phyloP scores from a whole-genome alignment of 2,797 vertebrate species.

The Gouania willdenowi region DNA sequence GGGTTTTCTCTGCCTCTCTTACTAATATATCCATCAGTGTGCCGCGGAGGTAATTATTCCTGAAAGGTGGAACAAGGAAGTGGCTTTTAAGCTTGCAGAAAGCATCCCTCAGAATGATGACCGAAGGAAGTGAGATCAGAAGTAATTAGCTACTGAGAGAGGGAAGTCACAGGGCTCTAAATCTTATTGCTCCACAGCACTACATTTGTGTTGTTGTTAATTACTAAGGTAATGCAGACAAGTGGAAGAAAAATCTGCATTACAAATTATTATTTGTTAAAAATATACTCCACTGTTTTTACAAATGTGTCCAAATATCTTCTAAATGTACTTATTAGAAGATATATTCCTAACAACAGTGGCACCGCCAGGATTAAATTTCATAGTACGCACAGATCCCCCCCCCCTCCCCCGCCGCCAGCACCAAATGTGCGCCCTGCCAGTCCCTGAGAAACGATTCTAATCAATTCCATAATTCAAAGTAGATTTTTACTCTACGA shows the following conservation, averaged over 20 bases:
- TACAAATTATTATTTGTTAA: background rate
- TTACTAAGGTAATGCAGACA: slow-evolving; percentile 38
- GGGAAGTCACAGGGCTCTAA: slow-evolving; percentile 43
- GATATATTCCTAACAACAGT: no score
- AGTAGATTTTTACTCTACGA: no score
- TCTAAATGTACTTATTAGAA: no score
- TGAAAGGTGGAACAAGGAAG: slow-evolving; percentile 63
- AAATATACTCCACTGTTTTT: no score
- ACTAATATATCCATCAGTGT: slow-evolving; percentile 61
- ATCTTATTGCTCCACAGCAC: slow-evolving; percentile 38
- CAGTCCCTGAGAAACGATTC: no score
- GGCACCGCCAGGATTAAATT: no score
- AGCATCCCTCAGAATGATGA: slow-evolving; percentile 52
- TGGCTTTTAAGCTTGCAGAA: slow-evolving; percentile 54
- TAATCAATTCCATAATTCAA: no score
- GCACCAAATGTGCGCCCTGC: no score
- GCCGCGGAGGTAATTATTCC: slow-evolving; percentile 52
- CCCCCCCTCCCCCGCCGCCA: no score
- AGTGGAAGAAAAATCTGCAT: slow-evolving; percentile 16
- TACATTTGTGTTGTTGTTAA: slow-evolving; percentile 45
- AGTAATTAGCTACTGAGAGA: slow-evolving; percentile 48
- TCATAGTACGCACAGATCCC: no score
- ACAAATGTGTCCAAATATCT: no score
- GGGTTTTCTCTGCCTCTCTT: slow-evolving; percentile 27
- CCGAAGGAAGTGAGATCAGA: slow-evolving; percentile 60